Percentiles rank a stretch among this genome's conserved stretches.
These are phyloP conservation scores for Arctocebus calabarensis DNA, from an alignment of 2,797 vertebrate genomes.

Conservation along the genomic window DNA sequence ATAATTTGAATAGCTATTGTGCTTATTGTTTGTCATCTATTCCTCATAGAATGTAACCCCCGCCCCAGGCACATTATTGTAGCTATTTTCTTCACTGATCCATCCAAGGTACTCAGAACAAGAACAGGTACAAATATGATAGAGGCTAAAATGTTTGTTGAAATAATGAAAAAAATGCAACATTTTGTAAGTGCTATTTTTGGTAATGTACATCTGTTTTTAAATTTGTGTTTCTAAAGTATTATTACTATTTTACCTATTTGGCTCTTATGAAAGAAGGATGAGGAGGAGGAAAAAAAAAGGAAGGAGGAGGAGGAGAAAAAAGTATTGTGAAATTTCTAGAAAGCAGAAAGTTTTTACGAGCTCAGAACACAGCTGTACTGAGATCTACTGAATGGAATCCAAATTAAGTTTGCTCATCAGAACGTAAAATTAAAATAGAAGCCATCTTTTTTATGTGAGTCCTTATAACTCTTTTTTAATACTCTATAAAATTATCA, in stretches of 20 bases:
- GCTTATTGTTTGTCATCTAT: background rate
- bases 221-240: conserved; percentile 44
- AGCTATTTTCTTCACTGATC: background rate
- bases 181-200: background rate
- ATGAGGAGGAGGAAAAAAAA: background rate
- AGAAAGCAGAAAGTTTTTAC: conserved; percentile 40
- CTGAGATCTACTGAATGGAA: conserved; percentile 39
- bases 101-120: background rate
- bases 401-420: conserved; percentile 74
- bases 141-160: background rate
- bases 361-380: conserved; percentile 6
- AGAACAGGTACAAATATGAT: background rate
- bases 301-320: background rate
- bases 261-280: background rate
- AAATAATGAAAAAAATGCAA: background rate
- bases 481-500: conserved; percentile 81
- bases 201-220: background rate
- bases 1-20: background rate
- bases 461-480: conserved; percentile 82
- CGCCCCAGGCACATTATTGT: background rate
- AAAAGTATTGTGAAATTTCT: conserved; percentile 8
- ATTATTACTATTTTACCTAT: background rate
- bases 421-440: conserved; percentile 82
- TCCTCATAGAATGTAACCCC: background rate
- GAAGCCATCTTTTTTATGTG: conserved; percentile 75